A percentile compares a stretch with the other conserved stretches of the same genome.
phyloP scores from a whole-genome alignment of 2,113 vertebrate species.

The Gadus chalcogrammus region DNA sequence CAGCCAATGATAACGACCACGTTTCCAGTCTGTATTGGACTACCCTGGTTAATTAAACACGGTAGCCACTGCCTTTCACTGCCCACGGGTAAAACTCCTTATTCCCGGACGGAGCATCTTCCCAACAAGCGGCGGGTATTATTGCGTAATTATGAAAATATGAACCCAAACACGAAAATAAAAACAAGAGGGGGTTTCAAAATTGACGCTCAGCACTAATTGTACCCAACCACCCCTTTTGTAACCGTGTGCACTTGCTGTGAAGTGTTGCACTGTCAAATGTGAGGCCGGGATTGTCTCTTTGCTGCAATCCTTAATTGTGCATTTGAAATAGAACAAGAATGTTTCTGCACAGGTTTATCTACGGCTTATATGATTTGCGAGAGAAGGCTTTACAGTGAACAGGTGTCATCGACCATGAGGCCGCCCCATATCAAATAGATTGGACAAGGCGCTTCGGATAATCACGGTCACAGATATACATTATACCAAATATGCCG shows the following conservation, averaged over 20 bases:
- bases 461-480: background rate
- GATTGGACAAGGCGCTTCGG: slow-evolving; percentile 5
- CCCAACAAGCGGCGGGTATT: slow-evolving; percentile 78
- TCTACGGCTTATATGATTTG: no score
- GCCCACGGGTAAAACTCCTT: slow-evolving; percentile 86
- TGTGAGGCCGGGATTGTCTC: no score
- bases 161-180: slow-evolving; percentile 79
- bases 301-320: no score
- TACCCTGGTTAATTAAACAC: slow-evolving; percentile 84
- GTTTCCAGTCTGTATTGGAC: background rate
- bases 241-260: no score
- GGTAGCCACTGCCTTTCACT: slow-evolving; percentile 85
- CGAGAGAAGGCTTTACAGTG: background rate
- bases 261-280: no score
- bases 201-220: slow-evolving; percentile 84
- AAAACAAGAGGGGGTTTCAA: slow-evolving; percentile 84
- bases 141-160: slow-evolving; percentile 80
- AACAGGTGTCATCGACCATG: slow-evolving; percentile 2
- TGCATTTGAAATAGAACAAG: no score
- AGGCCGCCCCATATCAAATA: background rate
- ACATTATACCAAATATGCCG: slow-evolving; percentile 13
- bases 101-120: slow-evolving; percentile 75
- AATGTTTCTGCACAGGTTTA: no score
- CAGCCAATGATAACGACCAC: slow-evolving; percentile 10
- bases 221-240: slow-evolving; percentile 64